Percentiles rank a stretch among this genome's conserved stretches.
These are phyloP conservation scores for Pemphredon lugubris DNA, from an alignment of 2,888 invertebrate genomes.

Conservation along the genomic window DNA sequence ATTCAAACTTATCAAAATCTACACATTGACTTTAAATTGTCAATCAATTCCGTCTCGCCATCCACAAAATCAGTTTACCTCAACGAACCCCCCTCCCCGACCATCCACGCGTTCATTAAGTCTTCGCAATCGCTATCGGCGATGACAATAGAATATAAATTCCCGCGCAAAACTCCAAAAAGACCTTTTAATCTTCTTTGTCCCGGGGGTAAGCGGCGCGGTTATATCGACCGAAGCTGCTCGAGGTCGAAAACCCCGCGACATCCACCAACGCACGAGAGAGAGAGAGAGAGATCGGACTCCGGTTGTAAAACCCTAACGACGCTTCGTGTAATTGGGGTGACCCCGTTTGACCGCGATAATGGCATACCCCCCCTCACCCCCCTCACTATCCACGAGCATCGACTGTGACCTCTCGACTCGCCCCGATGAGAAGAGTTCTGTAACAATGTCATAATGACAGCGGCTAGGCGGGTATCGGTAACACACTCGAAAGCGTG, in stretches of 20 bases:
- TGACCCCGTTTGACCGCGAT: conserved; percentile 78
- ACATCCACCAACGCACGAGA: conserved; percentile 13
- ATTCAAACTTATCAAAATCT: no score
- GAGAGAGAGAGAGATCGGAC: conserved; percentile 21
- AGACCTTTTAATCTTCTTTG: conserved; percentile 5
- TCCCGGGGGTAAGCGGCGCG: conserved; percentile 14
- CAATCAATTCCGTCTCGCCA: no score
- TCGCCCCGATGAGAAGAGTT: conserved; percentile 29
- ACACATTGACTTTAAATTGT: no score
- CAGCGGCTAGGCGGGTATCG: not conserved
- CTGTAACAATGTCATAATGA: conserved; percentile 51
- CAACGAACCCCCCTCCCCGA: no score
- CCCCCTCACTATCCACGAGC: no score
- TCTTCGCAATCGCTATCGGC: no score
- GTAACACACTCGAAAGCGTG: not conserved
- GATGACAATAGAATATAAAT: no score
- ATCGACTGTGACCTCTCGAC: conserved; percentile 49
- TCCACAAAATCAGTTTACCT: no score
- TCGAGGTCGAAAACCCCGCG: conserved; percentile 53
- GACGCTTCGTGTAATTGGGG: conserved; percentile 73
- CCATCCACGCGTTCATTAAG: no score
- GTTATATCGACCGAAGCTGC: conserved; percentile 29
- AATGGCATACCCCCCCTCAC: conserved; percentile 72
- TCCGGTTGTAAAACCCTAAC: conserved; percentile 65
- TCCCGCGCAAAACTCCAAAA: no score